These are phyloP conservation scores for Ranitomeya imitator DNA, from an alignment of 2,113 vertebrate species.

Conservation along the genomic window DNA sequence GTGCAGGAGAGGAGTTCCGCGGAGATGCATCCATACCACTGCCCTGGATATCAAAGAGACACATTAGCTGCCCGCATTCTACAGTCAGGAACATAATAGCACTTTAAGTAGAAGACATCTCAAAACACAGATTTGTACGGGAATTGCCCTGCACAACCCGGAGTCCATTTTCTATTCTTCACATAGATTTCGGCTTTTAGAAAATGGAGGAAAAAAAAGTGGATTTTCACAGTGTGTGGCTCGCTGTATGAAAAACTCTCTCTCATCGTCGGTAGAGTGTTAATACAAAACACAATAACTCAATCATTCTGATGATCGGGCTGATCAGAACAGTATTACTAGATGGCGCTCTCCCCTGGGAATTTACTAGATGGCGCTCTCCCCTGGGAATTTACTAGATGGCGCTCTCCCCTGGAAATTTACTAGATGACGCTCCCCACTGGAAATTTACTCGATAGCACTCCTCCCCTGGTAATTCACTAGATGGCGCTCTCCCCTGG, in stretches of 20 bases:
- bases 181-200: neutral
- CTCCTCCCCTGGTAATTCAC: too few species aligned
- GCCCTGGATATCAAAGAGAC: slow-evolving; percentile 70
- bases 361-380: neutral
- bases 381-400: too few species aligned
- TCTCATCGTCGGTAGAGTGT: neutral
- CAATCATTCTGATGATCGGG: neutral
- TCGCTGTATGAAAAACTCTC: neutral
- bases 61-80: neutral
- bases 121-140: neutral
- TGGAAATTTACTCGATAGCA: too few species aligned
- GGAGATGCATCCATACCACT: slow-evolving; percentile 87
- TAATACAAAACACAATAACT: neutral
- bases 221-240: neutral
- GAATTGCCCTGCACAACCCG: neutral
- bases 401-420: too few species aligned
- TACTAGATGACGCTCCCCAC: too few species aligned
- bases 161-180: neutral
- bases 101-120: neutral
- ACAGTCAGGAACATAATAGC: neutral
- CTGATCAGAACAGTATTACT: neutral
- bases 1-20: slow-evolving; percentile 88
- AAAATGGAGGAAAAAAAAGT: slow-evolving; percentile 4
- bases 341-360: too few species aligned
- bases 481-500: too few species aligned